These are phyloP conservation scores for Lerema accius DNA, from an alignment of 1,140 invertebrate species.

Conservation along the genomic window DNA sequence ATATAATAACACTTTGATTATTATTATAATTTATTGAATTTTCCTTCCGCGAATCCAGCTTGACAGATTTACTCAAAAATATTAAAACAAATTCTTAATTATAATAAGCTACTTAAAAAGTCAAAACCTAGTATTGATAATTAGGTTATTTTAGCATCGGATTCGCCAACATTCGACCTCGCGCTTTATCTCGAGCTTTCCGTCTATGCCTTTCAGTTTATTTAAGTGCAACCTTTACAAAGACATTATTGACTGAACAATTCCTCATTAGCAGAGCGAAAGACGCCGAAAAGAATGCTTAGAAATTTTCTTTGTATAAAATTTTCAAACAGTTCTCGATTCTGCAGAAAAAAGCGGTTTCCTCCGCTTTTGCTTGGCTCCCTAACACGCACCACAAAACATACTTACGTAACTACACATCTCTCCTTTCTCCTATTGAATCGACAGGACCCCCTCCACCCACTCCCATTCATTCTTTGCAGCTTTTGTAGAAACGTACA, in stretches of 20 bases:
- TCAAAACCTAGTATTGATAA: background rate
- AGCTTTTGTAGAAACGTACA: conserved; percentile 73
- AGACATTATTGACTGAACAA: conserved; percentile 12
- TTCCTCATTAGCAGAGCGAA: conserved; percentile 22
- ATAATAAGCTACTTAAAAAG: too few species aligned
- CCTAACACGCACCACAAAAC: conserved; percentile 72
- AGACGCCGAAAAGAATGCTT: conserved; percentile 14
- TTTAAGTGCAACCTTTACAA: conserved; percentile 21
- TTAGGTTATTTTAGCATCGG: background rate
- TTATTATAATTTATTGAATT: too few species aligned
- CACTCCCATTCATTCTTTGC: conserved; percentile 77
- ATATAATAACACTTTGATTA: too few species aligned
- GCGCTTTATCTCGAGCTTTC: conserved; percentile 14
- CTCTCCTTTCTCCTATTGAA: conserved; percentile 76
- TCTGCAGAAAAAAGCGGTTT: conserved; percentile 34
- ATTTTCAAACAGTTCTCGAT: conserved; percentile 28
- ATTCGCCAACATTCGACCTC: conserved; percentile 10
- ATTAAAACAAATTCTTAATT: too few species aligned
- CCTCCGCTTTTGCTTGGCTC: conserved; percentile 35
- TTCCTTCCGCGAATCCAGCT: too few species aligned
- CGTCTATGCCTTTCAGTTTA: conserved; percentile 4
- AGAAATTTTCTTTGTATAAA: conserved; percentile 33
- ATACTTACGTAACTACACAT: conserved; percentile 77
- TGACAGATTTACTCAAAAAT: too few species aligned
- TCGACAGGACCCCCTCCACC: conserved; percentile 59